Conservation (phyloP, 2,888 invertebrate genomes). For the Sphaeridia pumilis region DNA sequence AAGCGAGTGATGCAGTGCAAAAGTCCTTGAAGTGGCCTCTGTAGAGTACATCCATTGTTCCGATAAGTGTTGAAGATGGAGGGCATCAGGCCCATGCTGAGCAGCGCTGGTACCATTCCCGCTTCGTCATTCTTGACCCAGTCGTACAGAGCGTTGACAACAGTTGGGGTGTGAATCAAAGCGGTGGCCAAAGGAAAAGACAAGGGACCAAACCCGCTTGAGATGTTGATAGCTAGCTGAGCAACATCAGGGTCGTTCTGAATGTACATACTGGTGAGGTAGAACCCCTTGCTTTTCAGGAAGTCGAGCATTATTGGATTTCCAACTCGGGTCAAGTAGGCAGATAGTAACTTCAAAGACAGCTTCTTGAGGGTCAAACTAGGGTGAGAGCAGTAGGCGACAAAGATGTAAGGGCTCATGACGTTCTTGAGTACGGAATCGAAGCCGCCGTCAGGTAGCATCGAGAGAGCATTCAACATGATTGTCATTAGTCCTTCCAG, state of each 20-base stretch:
- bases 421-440: constrained; percentile 27
- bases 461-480: constrained; percentile 31
- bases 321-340: constrained; percentile 29
- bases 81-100: constrained; percentile 32
- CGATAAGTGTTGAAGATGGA: constrained; percentile 24
- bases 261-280: constrained; percentile 28
- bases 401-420: constrained; percentile 28
- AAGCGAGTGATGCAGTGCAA: constrained; percentile 24
- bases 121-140: constrained; percentile 29
- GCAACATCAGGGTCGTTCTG: constrained; percentile 24
- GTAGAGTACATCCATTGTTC: constrained; percentile 1
- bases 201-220: constrained; percentile 31
- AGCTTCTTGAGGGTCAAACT: constrained; percentile 25
- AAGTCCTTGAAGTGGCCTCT: constrained; percentile 22
- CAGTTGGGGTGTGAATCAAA: constrained; percentile 25
- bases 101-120: constrained; percentile 25
- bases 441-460: constrained; percentile 33
- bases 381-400: constrained; percentile 32
- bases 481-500: constrained; percentile 34
- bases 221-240: constrained; percentile 22
- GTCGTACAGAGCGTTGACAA: constrained; percentile 27
- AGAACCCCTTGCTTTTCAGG: constrained; percentile 29
- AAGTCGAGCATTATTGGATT: constrained; percentile 28
- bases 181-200: constrained; percentile 28
- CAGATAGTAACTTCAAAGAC: constrained; percentile 28